Conservation (phyloP, 2,113 vertebrate species). For the Tetrax tetrax region DNA sequence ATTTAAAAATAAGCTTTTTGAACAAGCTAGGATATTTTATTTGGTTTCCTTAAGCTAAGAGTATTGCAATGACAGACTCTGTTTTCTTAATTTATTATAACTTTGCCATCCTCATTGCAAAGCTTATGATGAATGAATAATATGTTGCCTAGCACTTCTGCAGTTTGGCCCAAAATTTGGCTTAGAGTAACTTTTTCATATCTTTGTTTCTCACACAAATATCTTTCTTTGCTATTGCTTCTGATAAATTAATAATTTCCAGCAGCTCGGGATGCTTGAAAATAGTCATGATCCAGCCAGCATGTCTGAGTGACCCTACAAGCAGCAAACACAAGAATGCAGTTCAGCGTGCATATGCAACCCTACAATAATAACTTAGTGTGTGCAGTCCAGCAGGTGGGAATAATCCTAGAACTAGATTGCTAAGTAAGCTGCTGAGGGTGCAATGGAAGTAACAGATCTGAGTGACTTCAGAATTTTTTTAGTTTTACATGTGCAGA, state of each 20-base stretch:
- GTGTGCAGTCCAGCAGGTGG: constrained; percentile 26
- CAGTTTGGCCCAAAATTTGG: constrained; percentile 24
- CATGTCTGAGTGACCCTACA: constrained; percentile 55
- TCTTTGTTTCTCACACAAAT: constrained; percentile 47
- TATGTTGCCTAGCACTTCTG: not conserved
- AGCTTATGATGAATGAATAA: constrained; percentile 38
- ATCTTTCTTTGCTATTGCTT: constrained; percentile 39
- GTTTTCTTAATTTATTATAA: constrained; percentile 60
- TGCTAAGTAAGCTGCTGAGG: constrained; percentile 29
- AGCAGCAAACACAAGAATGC: constrained; percentile 27
- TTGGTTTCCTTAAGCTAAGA: constrained; percentile 56
- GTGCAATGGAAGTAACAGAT: not conserved
- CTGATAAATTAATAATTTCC: constrained; percentile 55
- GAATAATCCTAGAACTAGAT: constrained; percentile 1
- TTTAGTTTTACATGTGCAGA: not conserved
- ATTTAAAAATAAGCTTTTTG: constrained; percentile 52
- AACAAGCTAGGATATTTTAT: constrained; percentile 53
- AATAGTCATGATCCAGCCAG: constrained; percentile 58
- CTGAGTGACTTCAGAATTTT: not conserved
- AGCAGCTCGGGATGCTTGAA: constrained; percentile 45
- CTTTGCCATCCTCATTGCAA: not conserved
- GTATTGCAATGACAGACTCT: constrained; percentile 50
- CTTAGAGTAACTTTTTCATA: constrained; percentile 7
- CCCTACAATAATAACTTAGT: constrained; percentile 21
- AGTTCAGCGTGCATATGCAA: constrained; percentile 49